Base-by-base conservation (phyloP, 2,888 invertebrate species). In the Cheilosia grossa region DNA sequence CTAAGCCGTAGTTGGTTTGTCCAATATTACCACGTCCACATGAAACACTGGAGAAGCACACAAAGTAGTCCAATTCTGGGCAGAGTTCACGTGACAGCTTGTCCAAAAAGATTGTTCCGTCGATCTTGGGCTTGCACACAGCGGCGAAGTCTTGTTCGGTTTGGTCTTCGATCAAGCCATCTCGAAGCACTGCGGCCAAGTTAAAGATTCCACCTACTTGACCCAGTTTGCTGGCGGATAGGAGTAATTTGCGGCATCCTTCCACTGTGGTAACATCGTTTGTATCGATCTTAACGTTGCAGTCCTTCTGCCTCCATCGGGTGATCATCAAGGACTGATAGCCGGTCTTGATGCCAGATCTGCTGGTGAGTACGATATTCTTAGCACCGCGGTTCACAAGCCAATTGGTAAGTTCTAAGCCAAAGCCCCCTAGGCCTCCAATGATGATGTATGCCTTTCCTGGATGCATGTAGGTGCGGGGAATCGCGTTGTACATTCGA, bases 11-110 rank as follows among this genome's bases (percentile, higher is more conserved):
- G 93, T 99, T 99, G 83, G 96, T 94, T 93, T 99, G 99, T 4
- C 99, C 99, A 63, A 96, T 95, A 93, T 99, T 99, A 83, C 99
- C 99, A 88, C 98, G 95, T 13, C 99, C 99, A 92, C 98, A 98
- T 47, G 98, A 97, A 78, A 99, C 97, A 53, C 98, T 98, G 47
- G 99, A 99, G 93, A 99, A 99, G 77, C 95, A 96, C 66, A 99
- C 98, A 91, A 99, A 99, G 93, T 98, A 96, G 89, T 98, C 98
- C 87, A 97, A 92, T 88, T 96, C 94, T 0, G 96, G 95, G 88
- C 97, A 97, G 77, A 95, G 90, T 87, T 94, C 93, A 79, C 98
- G 95, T 0, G 97, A 96, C 10, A 95, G 95, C 24, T 91, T 91
- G 91, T 99, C 99, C 88, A 99, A 92, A 89, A 95, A 94, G 88